Evolutionary conservation across 1,140 invertebrate genomes (phyloP), one percentile per base, ranked within the genome.

Genomic region (Micrasema longulum): DNA sequence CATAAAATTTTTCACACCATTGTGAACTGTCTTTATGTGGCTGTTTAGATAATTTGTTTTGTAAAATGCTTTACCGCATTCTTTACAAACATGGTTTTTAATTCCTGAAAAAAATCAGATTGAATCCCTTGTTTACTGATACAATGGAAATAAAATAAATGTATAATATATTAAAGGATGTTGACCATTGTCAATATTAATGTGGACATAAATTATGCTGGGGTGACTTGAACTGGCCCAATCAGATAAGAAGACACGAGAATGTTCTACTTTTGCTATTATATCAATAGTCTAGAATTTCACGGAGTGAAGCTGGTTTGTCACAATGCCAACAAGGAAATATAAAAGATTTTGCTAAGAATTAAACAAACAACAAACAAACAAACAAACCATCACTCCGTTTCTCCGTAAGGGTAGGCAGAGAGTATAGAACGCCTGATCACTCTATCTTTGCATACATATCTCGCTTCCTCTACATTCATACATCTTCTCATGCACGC

Each of bases 51-150:
- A 71, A 26, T 62, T 71, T 14, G 36, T 64, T 57, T 66, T 71
- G 23, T 65, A 66, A 71, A 71, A 71, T 16, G 48, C 60, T 55
- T 71, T 71, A 0, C 55, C 55, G 23, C 69, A 71, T 11, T 65
- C 55, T 60, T 71, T 66, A 14, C 69, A 71, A 14, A 64, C 35
- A 2, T 71, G 69, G 36, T 65, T 60, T 71, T 71, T 71, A 23
- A 71, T 53, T 14, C 69, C 69, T 71, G 20, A 38, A 66, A 45
- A 31, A n/a, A n/a, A n/a, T n/a, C n/a, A n/a, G n/a, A n/a, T n/a
- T n/a, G n/a, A n/a, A n/a, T n/a, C n/a, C n/a, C n/a, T n/a, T n/a
- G n/a, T n/a, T n/a, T n/a, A n/a, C n/a, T n/a, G 12, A 67, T 5
- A 53, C 18, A 16, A 50, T 10, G 2, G 4, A 20, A 53, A 31